Conservation (phyloP, 2,888 invertebrate genomes). For the Myopa testacea region DNA sequence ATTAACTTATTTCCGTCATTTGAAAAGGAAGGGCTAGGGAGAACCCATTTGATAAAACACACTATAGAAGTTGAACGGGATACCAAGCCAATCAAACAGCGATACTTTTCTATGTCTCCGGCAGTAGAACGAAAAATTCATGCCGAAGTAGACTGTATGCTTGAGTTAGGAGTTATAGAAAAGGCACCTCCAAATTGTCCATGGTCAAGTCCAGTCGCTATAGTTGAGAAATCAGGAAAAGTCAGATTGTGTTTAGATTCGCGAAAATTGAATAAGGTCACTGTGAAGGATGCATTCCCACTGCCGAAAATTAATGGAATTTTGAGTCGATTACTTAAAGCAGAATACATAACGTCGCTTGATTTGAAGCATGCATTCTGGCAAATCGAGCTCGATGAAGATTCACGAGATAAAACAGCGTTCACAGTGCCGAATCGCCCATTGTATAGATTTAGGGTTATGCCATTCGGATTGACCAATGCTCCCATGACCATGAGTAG, state of each 20-base stretch:
- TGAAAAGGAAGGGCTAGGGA: conserved; percentile 40
- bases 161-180: conserved; percentile 49
- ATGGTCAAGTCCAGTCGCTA: conserved; percentile 54
- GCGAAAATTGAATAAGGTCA: conserved; percentile 52
- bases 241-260: conserved; percentile 54
- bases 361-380: conserved; percentile 43
- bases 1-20: conserved; percentile 39
- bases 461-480: conserved; percentile 40
- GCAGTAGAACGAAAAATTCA: conserved; percentile 40
- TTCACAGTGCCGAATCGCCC: conserved; percentile 42
- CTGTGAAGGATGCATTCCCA: conserved; percentile 44
- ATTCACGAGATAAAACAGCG: conserved; percentile 35
- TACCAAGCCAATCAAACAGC: conserved; percentile 41
- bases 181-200: conserved; percentile 47
- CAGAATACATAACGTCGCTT: conserved; percentile 38
- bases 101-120: conserved; percentile 43
- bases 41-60: conserved; percentile 41
- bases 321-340: conserved; percentile 35
- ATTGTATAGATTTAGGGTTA: conserved; percentile 40
- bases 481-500: conserved; percentile 41
- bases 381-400: conserved; percentile 39
- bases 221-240: conserved; percentile 50
- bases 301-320: conserved; percentile 42
- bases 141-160: conserved; percentile 53
- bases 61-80: conserved; percentile 42